A percentile compares a stretch with the other conserved stretches of the same genome.
These are phyloP conservation scores for Gopherus flavomarginatus DNA, from an alignment of 2,113 vertebrate genomes.

Conservation along the genomic window DNA sequence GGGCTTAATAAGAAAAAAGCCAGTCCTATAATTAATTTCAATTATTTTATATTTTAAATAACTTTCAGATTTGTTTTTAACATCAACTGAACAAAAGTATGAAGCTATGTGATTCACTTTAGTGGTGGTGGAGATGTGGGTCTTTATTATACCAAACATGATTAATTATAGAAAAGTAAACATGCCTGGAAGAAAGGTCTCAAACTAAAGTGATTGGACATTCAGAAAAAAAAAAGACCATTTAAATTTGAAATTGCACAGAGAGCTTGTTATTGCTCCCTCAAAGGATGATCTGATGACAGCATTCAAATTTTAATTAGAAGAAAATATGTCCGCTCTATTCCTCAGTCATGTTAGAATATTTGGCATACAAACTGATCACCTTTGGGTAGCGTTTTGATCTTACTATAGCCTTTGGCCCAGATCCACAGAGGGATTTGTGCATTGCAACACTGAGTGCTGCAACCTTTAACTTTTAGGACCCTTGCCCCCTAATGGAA, in stretches of 20 bases:
- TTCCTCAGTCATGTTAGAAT: slow-evolving; percentile 33
- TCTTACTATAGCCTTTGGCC: background rate
- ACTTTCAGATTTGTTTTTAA: background rate
- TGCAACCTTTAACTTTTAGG: background rate
- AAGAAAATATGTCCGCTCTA: slow-evolving; percentile 61
- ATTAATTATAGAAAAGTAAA: background rate
- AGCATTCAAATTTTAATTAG: slow-evolving; percentile 72
- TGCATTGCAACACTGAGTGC: background rate
- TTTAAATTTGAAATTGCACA: slow-evolving; percentile 68
- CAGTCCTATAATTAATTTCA: slow-evolving; percentile 22
- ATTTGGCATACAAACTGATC: slow-evolving; percentile 22
- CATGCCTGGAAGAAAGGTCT: slow-evolving; percentile 49
- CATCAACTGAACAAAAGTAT: slow-evolving; percentile 8
- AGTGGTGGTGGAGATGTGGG: too few species aligned
- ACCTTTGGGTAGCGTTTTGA: background rate
- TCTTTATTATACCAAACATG: too few species aligned
- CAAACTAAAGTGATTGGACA: slow-evolving; percentile 49
- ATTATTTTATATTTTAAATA: slow-evolving; percentile 23
- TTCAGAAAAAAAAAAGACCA: slow-evolving; percentile 28
- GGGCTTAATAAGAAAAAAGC: slow-evolving; percentile 4
- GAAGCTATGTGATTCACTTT: slow-evolving; percentile 21
- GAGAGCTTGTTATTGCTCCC: slow-evolving; percentile 61
- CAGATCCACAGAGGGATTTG: background rate
- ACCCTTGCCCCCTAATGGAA: background rate
- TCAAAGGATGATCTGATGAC: slow-evolving; percentile 62